These are phyloP conservation scores for Ethmia dodecea DNA, from an alignment of 2,888 invertebrate genomes.

Conservation along the genomic window DNA sequence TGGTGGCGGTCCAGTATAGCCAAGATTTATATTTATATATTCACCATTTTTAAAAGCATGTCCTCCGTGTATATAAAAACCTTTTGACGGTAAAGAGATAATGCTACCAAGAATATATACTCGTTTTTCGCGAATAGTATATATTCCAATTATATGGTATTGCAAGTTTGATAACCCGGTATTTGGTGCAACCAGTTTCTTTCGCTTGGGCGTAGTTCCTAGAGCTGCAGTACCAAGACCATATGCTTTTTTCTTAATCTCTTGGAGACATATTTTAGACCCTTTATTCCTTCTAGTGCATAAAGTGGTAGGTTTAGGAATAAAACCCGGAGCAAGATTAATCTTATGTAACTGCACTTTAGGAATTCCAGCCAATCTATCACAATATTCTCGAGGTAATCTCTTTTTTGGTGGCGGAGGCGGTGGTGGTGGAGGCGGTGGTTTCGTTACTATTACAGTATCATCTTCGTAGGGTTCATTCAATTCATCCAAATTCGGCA, in stretches of 20 bases:
- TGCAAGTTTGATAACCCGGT: conserved; percentile 48
- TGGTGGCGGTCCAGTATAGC: conserved; percentile 38
- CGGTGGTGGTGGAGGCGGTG: conserved; percentile 43
- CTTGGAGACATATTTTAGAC: background rate
- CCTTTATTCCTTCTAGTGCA: too few species aligned
- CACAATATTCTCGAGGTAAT: conserved; percentile 42
- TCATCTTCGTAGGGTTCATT: conserved; percentile 49
- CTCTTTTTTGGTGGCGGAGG: conserved; percentile 57
- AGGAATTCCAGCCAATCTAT: conserved; percentile 46
- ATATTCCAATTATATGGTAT: conserved; percentile 52
- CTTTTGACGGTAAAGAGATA: conserved; percentile 38
- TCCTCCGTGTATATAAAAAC: conserved; percentile 61
- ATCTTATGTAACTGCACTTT: conserved; percentile 27
- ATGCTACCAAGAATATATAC: conserved; percentile 46
- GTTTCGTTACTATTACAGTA: conserved; percentile 35
- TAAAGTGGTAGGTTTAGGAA: too few species aligned
- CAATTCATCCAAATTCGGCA: conserved; percentile 53
- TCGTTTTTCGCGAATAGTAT: conserved; percentile 36
- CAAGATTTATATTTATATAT: conserved; percentile 48
- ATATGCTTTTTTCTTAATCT: conserved; percentile 42
- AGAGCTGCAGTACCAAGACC: conserved; percentile 31
- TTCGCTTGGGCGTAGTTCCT: conserved; percentile 22
- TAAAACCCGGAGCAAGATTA: background rate
- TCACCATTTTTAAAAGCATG: conserved; percentile 30
- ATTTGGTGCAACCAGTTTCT: conserved; percentile 40